phyloP scores from a whole-genome alignment of 2,888 invertebrate species.

The Entomobrya proxima region DNA sequence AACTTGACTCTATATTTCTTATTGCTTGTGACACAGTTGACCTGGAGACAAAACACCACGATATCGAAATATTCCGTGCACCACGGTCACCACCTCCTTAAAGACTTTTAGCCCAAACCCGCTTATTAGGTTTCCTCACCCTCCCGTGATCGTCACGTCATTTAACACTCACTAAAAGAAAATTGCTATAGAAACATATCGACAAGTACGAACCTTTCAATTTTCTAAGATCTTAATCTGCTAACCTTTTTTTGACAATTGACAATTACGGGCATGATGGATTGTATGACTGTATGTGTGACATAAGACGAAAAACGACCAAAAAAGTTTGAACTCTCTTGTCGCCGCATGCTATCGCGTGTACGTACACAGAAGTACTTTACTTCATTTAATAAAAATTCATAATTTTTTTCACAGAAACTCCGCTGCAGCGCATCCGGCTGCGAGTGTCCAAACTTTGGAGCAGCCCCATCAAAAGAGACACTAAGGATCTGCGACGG shows the following conservation, averaged over 20 bases:
- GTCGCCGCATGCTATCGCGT: background rate
- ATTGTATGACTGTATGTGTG: background rate
- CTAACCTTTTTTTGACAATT: conserved; percentile 32
- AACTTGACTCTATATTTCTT: too few species aligned
- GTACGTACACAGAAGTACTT: background rate
- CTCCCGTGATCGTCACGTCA: too few species aligned
- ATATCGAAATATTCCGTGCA: too few species aligned
- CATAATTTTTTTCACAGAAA: conserved; percentile 70
- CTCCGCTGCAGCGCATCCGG: conserved; percentile 74
- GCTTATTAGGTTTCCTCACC: too few species aligned
- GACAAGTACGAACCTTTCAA: background rate
- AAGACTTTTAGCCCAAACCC: too few species aligned
- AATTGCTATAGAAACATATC: background rate
- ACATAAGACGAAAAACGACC: background rate
- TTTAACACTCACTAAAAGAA: too few species aligned
- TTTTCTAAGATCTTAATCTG: background rate
- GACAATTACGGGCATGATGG: conserved; percentile 48
- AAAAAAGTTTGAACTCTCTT: background rate
- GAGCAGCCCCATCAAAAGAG: conserved; percentile 72
- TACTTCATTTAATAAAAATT: too few species aligned
- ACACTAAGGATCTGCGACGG: conserved; percentile 74
- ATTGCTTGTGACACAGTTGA: too few species aligned
- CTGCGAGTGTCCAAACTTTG: conserved; percentile 74
- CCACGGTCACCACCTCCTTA: too few species aligned
- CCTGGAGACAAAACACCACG: too few species aligned